phyloP scores from a whole-genome alignment of 2,113 vertebrate species.

The Zonotrichia leucophrys region DNA sequence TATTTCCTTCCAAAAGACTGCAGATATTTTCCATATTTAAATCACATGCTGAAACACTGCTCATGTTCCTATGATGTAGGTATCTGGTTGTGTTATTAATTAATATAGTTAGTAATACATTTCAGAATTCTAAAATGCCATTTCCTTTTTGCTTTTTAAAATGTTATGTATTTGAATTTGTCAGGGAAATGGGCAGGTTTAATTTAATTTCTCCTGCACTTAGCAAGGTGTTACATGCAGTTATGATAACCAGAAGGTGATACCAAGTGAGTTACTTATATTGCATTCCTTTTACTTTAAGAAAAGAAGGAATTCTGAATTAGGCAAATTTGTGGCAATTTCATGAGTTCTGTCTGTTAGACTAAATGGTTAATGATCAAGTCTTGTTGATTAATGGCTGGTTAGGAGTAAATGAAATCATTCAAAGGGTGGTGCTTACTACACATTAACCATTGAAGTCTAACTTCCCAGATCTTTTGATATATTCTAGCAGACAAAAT shows the following conservation, averaged over 20 bases:
- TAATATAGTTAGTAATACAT: neutral
- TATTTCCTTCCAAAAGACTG: neutral
- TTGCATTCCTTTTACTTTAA: neutral
- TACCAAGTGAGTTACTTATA: neutral
- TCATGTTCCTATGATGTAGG: neutral
- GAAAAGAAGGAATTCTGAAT: neutral
- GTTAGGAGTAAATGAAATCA: neutral
- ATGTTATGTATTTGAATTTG: neutral
- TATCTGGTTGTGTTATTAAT: neutral
- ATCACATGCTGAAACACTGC: neutral
- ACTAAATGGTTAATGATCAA: neutral
- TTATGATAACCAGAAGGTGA: neutral
- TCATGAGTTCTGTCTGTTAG: neutral
- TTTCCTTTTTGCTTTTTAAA: neutral
- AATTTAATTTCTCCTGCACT: neutral
- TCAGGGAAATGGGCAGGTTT: neutral
- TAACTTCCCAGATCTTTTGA: neutral
- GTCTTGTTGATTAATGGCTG: neutral
- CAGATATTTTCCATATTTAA: neutral
- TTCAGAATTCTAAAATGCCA: neutral
- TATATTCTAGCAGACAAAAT: neutral
- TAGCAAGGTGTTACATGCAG: neutral
- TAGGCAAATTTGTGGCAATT: neutral
- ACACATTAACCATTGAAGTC: neutral
- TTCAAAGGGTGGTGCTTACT: neutral